These are phyloP conservation scores for Chionoecetes opilio DNA, from an alignment of 1,140 invertebrate genomes.

Conservation along the genomic window DNA sequence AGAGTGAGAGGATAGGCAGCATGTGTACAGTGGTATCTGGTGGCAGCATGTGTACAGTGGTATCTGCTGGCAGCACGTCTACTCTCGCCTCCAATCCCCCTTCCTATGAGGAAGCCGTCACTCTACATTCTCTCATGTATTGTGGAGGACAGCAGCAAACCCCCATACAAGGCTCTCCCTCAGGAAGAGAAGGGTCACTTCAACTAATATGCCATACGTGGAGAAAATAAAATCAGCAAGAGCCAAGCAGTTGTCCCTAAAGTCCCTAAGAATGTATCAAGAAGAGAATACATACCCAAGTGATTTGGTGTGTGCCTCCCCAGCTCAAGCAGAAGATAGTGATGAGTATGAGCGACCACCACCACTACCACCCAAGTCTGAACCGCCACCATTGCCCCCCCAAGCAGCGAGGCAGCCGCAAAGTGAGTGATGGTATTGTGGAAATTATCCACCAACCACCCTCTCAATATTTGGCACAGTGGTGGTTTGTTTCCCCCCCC, in stretches of 20 bases:
- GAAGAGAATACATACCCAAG: conserved; percentile 81
- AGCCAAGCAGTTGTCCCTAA: conserved; percentile 84
- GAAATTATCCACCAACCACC: too few relatives aligned
- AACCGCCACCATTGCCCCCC: conserved; percentile 85
- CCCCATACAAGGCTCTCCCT: conserved; percentile 61
- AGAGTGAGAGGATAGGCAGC: conserved; percentile 75
- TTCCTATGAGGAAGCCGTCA: conserved; percentile 79
- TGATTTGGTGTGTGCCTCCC: conserved; percentile 82
- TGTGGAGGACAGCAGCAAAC: conserved; percentile 81
- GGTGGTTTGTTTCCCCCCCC: too few relatives aligned
- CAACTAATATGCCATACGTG: conserved; percentile 82
- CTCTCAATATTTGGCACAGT: too few relatives aligned
- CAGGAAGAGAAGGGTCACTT: too few relatives aligned
- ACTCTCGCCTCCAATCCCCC: conserved; percentile 80
- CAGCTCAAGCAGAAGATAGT: conserved; percentile 80
- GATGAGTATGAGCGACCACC: too few relatives aligned
- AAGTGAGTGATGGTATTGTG: conserved; percentile 68
- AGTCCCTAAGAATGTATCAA: conserved; percentile 83
- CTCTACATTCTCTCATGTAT: conserved; percentile 86
- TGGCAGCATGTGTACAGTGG: too few relatives aligned
- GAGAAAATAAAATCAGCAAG: conserved; percentile 83
- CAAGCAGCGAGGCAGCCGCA: conserved; percentile 82
- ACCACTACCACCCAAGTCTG: conserved; percentile 82
- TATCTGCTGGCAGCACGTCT: conserved; percentile 79
- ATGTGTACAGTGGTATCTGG: too few relatives aligned